phyloP scores from a whole-genome alignment of 2,888 invertebrate genomes.

The Standfussiana lucernea region DNA sequence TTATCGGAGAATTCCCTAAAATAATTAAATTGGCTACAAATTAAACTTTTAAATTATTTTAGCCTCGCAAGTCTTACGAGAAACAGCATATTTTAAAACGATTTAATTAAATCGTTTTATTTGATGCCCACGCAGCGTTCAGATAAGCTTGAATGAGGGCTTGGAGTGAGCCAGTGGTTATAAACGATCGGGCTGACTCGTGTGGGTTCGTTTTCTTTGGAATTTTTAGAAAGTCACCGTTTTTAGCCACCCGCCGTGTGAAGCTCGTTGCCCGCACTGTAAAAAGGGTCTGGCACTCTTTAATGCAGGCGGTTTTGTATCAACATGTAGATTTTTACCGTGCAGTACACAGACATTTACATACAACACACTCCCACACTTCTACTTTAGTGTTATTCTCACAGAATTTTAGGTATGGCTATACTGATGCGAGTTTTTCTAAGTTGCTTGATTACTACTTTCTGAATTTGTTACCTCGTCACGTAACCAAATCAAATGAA shows the following conservation, averaged over 20 bases:
- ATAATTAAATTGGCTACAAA: too few relatives aligned
- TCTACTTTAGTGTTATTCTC: not conserved
- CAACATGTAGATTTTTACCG: not conserved
- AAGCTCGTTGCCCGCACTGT: not conserved
- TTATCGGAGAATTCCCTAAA: not conserved
- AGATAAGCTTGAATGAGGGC: not conserved
- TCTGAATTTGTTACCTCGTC: not conserved
- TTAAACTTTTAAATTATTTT: not conserved
- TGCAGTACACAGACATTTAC: conserved; percentile 4
- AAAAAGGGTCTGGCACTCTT: not conserved
- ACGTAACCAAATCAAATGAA: not conserved
- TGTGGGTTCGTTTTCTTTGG: not conserved
- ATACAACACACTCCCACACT: not conserved
- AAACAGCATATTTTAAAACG: not conserved
- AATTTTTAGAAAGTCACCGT: not conserved
- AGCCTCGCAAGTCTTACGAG: not conserved
- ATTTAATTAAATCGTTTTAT: not conserved
- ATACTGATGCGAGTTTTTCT: not conserved
- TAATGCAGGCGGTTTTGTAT: not conserved
- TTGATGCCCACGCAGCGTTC: not conserved
- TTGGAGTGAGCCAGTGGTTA: not conserved
- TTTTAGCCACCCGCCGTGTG: not conserved
- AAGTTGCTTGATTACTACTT: not conserved
- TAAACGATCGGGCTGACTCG: not conserved
- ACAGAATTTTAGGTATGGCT: not conserved